A percentile compares a stretch with the other conserved stretches of the same genome.
phyloP scores from a whole-genome alignment of 2,888 invertebrate genomes.

The Ligdia adustata region DNA sequence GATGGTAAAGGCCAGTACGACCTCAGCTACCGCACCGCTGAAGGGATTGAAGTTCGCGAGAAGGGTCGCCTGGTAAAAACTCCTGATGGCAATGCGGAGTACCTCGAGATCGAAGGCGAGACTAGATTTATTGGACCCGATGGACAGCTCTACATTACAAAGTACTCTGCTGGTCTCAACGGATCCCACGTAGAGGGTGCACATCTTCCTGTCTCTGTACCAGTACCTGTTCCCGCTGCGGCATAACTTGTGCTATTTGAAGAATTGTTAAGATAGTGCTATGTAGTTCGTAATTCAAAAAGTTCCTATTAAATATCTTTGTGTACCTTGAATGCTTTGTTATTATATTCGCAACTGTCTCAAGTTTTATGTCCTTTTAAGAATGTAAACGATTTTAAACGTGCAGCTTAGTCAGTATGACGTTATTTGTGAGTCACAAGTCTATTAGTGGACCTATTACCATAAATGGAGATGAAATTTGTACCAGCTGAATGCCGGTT shows the following conservation, averaged over 20 bases:
- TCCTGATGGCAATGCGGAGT: conserved; percentile 44
- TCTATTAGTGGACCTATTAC: conserved; percentile 30
- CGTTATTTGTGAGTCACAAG: conserved; percentile 37
- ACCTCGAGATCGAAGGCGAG: conserved; percentile 58
- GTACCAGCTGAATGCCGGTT: conserved; percentile 28
- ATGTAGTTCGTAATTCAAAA: not conserved
- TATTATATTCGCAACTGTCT: not conserved
- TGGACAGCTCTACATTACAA: conserved; percentile 60
- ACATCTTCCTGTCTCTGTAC: conserved; percentile 44
- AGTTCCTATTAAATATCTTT: conserved; percentile 6
- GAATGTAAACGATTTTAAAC: not conserved
- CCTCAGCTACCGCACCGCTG: conserved; percentile 60
- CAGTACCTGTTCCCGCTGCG: not conserved
- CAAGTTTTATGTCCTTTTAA: not conserved
- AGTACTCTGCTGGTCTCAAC: conserved; percentile 57
- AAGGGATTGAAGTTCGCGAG: conserved; percentile 58
- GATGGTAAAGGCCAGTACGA: conserved; percentile 58
- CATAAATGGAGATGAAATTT: conserved; percentile 41
- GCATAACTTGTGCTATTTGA: not conserved
- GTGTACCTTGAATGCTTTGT: no score
- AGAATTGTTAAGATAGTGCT: not conserved
- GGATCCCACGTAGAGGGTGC: conserved; percentile 52
- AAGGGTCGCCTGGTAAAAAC: conserved; percentile 56
- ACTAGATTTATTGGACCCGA: conserved; percentile 58
- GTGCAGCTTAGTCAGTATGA: conserved; percentile 32